Evolutionary conservation across 2,888 invertebrate genomes (phyloP), one percentile per base, ranked within the genome.

Genomic region (Athrips mouffetella): DNA sequence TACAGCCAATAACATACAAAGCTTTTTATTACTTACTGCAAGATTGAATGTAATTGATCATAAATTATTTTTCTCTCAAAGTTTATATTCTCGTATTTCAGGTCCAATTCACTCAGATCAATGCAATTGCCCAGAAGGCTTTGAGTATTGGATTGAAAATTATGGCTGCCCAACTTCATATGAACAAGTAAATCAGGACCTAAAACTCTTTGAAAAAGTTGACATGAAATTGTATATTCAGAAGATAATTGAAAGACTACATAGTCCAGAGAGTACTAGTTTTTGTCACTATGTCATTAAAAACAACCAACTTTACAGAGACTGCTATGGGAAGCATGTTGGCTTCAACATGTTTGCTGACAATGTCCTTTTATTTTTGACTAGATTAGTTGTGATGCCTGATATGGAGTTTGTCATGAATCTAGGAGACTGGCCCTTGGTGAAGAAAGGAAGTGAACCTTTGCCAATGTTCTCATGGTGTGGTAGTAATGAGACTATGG

Each of bases 271-370:
- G 52, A 93, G 94, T 52, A 91, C 95, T 55, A 97, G 97, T 65
- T 90, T 98, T 65, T 98, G 98, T 70, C 96, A 98, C 76, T 98
- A 98, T 82, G 91, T 94, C 6, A 86, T 98, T 6, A 94, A 95
- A 76, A 80, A 92, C 58, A 98, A 98, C 78, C 80, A 93, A 89
- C 86, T 98, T 59, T 94, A 94, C 76, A 91, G 98, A 61, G 92
- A 93, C 64, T 98, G 98, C 70, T 96, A 96, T 83, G 98, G 98
- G 10, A 93, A 97, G 76, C 94, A 98, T 88, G 94, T 97, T 8
- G 98, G 97, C 0, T 99, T 98, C 75, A 97, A 97, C 75, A 96
- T 97, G 92, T 98, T 99, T 83, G 92, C 95, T 81, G 98, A 99
- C 80, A 92, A 93, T 37, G 93, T 97, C 50, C 79, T 99, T 21